A percentile compares a stretch with the other conserved stretches of the same genome.
phyloP scores from a whole-genome alignment of 1,140 invertebrate species.

The Drosophila trapezifrons region DNA sequence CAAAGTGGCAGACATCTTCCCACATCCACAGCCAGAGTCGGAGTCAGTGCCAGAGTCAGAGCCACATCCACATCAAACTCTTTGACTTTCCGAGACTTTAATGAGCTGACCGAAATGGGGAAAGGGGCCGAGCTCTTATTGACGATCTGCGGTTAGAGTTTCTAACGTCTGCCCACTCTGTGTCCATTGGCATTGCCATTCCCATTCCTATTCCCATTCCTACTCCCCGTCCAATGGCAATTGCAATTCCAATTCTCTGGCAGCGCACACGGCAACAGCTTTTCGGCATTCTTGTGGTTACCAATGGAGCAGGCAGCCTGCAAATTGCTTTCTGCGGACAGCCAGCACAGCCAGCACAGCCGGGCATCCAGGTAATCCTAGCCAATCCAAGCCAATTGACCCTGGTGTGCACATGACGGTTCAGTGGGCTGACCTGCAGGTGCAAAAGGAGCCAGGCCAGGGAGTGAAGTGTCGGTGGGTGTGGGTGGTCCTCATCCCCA shows the following conservation, averaged over 20 bases:
- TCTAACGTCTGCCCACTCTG: constrained; percentile 53
- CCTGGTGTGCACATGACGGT: constrained; percentile 18
- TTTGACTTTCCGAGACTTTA: constrained; percentile 45
- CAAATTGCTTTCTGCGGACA: constrained; percentile 68
- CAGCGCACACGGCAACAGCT: constrained; percentile 30
- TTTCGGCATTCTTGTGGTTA: constrained; percentile 67
- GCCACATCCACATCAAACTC: constrained; percentile 26
- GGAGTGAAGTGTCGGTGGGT: not conserved
- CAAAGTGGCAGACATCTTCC: constrained; percentile 39
- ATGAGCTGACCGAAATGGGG: constrained; percentile 52
- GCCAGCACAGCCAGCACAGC: too few relatives aligned
- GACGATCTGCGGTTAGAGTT: constrained; percentile 67
- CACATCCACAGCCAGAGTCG: constrained; percentile 24
- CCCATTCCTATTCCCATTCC: constrained; percentile 2
- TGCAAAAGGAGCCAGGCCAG: constrained; percentile 15
- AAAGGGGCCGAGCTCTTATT: constrained; percentile 23
- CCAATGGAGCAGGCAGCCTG: constrained; percentile 48
- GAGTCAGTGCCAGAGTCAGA: too few relatives aligned
- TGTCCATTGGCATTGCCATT: constrained; percentile 25
- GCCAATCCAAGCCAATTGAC: constrained; percentile 34
- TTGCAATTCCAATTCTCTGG: constrained; percentile 43
- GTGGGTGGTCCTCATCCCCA: constrained; percentile 20
- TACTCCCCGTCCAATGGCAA: constrained; percentile 6
- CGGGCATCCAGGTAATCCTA: constrained; percentile 14
- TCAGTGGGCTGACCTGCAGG: constrained; percentile 27